A percentile compares a stretch with the other conserved stretches of the same genome.
These are phyloP conservation scores for Myopa tessellatipennis DNA, from an alignment of 2,888 invertebrate species.

Conservation along the genomic window DNA sequence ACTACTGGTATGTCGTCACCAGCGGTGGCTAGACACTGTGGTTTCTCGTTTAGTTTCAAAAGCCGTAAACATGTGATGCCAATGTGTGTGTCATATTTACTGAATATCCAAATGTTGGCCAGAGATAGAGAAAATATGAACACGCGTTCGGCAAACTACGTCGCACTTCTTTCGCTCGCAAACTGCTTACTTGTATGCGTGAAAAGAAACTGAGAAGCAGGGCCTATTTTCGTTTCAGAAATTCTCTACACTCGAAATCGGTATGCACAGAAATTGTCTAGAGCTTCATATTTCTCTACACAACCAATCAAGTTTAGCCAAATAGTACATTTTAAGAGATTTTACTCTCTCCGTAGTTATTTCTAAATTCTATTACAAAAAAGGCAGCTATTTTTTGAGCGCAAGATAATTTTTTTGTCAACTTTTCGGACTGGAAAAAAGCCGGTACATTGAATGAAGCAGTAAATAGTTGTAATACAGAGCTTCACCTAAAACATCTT, in stretches of 20 bases:
- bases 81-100: no score
- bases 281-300: background rate
- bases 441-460: background rate
- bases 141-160: no score
- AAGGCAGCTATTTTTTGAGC: background rate
- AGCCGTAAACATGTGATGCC: no score
- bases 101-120: no score
- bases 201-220: no score
- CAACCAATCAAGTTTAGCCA: slow-evolving; percentile 8
- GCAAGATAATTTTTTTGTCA: background rate
- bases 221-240: no score
- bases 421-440: background rate
- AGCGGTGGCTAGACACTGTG: no score
- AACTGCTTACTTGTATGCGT: no score
- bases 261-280: slow-evolving; percentile 32
- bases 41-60: no score
- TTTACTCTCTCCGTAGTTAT: slow-evolving; percentile 16
- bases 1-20: no score
- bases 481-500: background rate
- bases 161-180: no score
- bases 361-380: slow-evolving; percentile 9
- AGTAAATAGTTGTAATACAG: slow-evolving; percentile 27
- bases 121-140: no score
- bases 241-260: background rate
- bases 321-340: slow-evolving; percentile 28